Base-by-base conservation (phyloP, 2,113 vertebrate genomes). In the Pholis gunnellus region DNA sequence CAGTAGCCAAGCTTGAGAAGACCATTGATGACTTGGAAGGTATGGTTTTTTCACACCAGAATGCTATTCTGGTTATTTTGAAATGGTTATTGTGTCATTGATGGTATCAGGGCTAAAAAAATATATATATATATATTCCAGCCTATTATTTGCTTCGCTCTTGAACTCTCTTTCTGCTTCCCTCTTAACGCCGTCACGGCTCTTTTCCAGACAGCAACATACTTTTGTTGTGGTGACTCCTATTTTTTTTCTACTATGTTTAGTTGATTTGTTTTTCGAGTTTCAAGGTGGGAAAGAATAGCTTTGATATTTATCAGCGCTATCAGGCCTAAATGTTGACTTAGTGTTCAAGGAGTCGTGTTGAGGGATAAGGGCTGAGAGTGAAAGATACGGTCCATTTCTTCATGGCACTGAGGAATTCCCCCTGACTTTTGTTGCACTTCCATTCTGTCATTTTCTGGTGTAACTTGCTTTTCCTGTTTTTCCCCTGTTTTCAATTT, bases 1-100 rank as follows among this genome's bases (percentile, higher is more conserved):
- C 98, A 89, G 98, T 99, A 94, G 97, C 98, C 95, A 99, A 99
- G 93, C 96, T 99, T 95, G 98, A 99, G 96, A 99, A 99, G 95
- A 97, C 97, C 95, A 99, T 99, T 83, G 98, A 99, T 91, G 98
- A 99, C 94, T 93, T 99, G 95, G 98, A 99, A 98, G 98, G 98
- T 99, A 98, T 68, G 97, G 2, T 38, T 78, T 89, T 63, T 66
- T 0, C 46, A n/a, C 71, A 84, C 1, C 0, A 52, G 17, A 54
- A 50, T 40, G n/a, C 9, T 64, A n/a, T 59, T 85, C 17, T 13
- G 5, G 6, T 79, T 22, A 56, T 81, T 74, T 77, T 57, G 2
- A 36, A 50, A 72, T 71, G 1, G 57, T 57, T 34, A 34, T 69
- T 20, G 31, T 65, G 9, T 67, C 6, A n/a, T 20, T 71, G n/a